phyloP scores from a whole-genome alignment of 2,113 vertebrate genomes.

The Eulemur rufifrons region DNA sequence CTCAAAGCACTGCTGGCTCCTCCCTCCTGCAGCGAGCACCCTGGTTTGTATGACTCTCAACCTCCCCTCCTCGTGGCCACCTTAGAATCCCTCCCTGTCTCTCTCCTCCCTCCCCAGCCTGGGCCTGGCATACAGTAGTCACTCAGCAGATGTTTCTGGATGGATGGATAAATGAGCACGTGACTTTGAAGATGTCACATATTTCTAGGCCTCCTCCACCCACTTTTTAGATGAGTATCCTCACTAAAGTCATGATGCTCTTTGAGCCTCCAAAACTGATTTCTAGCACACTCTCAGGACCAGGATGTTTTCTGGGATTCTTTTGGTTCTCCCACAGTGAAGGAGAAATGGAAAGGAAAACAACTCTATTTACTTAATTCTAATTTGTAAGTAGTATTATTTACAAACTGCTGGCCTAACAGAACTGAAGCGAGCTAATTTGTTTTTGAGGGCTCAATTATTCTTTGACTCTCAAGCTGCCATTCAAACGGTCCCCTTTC shows the following conservation, averaged over 20 bases:
- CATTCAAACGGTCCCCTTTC: neutral
- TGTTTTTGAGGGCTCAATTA: neutral
- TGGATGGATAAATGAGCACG: too few species aligned
- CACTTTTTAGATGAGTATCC: neutral
- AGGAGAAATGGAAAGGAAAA: neutral
- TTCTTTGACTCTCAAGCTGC: neutral
- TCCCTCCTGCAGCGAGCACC: neutral
- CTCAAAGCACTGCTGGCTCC: neutral
- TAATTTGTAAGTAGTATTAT: neutral
- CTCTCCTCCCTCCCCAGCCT: neutral
- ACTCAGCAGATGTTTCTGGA: neutral
- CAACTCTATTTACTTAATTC: neutral
- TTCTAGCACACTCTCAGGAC: neutral
- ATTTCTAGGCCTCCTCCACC: neutral
- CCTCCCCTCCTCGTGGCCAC: too few species aligned
- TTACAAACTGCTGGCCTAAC: neutral
- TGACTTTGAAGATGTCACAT: neutral
- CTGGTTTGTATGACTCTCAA: neutral
- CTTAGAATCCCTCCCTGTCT: neutral
- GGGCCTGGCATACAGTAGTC: neutral
- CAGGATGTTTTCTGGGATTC: neutral
- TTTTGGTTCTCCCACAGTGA: neutral
- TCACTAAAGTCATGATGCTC: neutral
- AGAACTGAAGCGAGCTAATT: slow-evolving; percentile 8
- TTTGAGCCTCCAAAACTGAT: neutral